Conservation (phyloP, 2,113 vertebrate genomes). For the Syrmaticus mikado region DNA sequence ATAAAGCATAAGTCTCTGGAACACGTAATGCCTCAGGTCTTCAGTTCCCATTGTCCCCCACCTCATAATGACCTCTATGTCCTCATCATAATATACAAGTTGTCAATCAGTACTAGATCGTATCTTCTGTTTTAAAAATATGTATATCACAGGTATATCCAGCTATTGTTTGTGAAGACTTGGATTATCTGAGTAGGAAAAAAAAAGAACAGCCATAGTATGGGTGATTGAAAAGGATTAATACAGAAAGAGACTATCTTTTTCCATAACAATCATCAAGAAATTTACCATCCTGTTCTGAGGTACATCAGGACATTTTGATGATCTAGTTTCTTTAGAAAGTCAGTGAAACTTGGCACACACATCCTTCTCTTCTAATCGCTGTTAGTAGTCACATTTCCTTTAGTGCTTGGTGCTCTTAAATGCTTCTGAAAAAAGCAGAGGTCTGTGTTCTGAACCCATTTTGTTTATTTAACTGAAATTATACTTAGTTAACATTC, state of each 20-base stretch:
- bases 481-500: not conserved
- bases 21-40: not conserved
- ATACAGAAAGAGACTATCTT: not conserved
- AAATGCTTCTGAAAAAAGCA: not conserved
- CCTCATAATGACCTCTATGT: not conserved
- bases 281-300: not conserved
- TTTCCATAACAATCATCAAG: rapidly evolving
- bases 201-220: not conserved
- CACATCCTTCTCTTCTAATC: not conserved
- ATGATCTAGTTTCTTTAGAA: too few relatives aligned
- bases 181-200: not conserved
- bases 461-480: not conserved
- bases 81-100: not conserved
- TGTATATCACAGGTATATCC: not conserved
- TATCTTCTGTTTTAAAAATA: not conserved
- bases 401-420: not conserved
- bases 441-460: not conserved
- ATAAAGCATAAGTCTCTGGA: not conserved
- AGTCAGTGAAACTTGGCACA: too few relatives aligned
- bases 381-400: not conserved
- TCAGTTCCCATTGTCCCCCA: not conserved
- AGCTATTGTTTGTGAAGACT: not conserved
- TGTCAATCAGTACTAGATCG: not conserved
- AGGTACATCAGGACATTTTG: not conserved
- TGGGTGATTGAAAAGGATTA: not conserved